Conservation (phyloP, 2,797 vertebrate genomes). For the Myotis vivesi region DNA sequence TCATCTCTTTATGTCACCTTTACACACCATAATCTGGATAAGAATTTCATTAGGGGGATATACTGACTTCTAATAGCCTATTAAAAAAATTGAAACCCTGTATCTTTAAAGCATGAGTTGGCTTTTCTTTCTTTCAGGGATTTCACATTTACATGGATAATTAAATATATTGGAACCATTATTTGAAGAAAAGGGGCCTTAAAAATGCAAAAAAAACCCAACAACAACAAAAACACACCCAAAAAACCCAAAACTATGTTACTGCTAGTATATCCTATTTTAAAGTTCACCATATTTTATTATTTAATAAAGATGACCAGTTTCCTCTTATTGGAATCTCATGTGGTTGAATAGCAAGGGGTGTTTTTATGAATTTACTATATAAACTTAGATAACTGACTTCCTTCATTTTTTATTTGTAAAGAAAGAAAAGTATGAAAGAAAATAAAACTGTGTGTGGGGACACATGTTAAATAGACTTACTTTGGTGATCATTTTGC, state of each 20-base stretch:
- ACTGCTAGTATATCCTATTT: not conserved
- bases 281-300: slow-evolving; percentile 29
- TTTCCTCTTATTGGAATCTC: not conserved
- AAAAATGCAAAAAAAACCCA: not conserved
- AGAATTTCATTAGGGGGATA: not conserved
- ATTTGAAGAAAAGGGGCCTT: not conserved
- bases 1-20: not conserved
- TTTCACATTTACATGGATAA: not conserved
- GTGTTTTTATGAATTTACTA: not conserved
- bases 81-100: not conserved
- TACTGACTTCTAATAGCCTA: not conserved
- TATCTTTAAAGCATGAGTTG: not conserved
- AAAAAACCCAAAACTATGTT: not conserved
- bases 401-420: slow-evolving; percentile 36
- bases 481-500: not conserved
- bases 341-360: not conserved
- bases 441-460: not conserved
- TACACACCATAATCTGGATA: not conserved
- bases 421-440: not conserved
- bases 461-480: not conserved
- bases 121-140: not conserved
- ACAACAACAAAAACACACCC: not conserved
- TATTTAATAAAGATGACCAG: not conserved
- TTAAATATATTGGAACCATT: not conserved
- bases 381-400: not conserved